phyloP scores from a whole-genome alignment of 1,140 invertebrate species.

The Cydia fagiglandana region DNA sequence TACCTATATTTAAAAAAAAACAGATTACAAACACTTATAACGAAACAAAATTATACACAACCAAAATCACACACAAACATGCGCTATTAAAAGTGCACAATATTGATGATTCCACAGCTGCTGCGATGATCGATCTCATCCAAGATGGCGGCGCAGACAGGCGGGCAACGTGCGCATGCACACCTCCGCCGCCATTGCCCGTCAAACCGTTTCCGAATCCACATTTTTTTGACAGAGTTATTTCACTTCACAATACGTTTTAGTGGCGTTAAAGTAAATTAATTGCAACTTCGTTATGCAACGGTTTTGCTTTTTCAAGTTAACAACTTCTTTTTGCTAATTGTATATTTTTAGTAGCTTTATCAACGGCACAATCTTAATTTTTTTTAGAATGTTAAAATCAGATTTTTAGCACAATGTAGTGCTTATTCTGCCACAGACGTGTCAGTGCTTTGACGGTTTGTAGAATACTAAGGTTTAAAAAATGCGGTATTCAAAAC shows the following conservation, averaged over 20 bases:
- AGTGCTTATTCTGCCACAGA: constrained; percentile 42
- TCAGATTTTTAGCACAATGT: constrained; percentile 25
- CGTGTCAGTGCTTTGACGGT: constrained; percentile 65
- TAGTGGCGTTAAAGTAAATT: not conserved
- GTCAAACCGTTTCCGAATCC: constrained; percentile 49
- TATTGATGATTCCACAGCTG: constrained; percentile 75
- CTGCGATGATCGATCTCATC: constrained; percentile 76
- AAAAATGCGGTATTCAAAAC: constrained; percentile 74
- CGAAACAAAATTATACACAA: constrained; percentile 38
- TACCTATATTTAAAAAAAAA: too few species aligned
- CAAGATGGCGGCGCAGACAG: constrained; percentile 66
- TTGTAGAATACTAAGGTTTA: constrained; percentile 67
- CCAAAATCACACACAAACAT: constrained; percentile 40
- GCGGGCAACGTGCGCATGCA: constrained; percentile 64
- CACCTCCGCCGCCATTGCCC: constrained; percentile 56
- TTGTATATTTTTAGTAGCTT: constrained; percentile 22
- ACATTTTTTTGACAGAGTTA: not conserved
- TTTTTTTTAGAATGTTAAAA: constrained; percentile 40
- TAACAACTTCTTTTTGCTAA: not conserved
- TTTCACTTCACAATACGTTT: not conserved
- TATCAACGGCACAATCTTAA: constrained; percentile 33
- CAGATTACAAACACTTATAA: not conserved
- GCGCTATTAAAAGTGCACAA: constrained; percentile 36
- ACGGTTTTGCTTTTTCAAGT: not conserved
- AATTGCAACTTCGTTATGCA: not conserved